phyloP scores from a whole-genome alignment of 2,113 vertebrate genomes.

The Tiliqua scincoides region DNA sequence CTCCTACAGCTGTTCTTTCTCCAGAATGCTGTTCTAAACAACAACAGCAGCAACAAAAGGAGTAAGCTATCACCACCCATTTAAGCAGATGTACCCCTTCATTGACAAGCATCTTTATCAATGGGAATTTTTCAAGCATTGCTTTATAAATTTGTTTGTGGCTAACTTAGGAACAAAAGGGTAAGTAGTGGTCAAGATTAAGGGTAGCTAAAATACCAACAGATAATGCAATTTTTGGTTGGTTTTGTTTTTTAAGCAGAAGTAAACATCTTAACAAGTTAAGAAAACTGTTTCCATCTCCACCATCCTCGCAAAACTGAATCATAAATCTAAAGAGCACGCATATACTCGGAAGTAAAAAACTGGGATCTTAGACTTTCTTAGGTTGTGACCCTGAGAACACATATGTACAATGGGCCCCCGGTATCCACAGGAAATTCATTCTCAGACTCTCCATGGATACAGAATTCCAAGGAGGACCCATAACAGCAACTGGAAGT shows the following conservation, averaged over 20 bases:
- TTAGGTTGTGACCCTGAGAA: background rate
- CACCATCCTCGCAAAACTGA: background rate
- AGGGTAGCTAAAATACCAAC: conserved; percentile 11
- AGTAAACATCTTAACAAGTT: conserved; percentile 35
- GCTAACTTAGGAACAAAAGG: conserved; percentile 28
- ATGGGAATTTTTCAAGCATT: conserved; percentile 44
- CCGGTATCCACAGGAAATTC: too few relatives aligned
- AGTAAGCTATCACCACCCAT: conserved; percentile 16
- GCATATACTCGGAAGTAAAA: background rate
- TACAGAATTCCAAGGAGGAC: too few relatives aligned
- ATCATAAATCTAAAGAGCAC: background rate
- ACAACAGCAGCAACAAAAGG: conserved; percentile 49
- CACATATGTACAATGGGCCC: too few relatives aligned
- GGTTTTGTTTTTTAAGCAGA: conserved; percentile 29
- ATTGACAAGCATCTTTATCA: conserved; percentile 16
- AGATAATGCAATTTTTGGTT: conserved; percentile 3
- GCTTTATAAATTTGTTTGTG: conserved; percentile 3
- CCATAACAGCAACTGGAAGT: too few relatives aligned
- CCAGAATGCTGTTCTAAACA: conserved; percentile 81
- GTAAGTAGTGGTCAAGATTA: conserved; percentile 19
- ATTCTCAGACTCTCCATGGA: too few relatives aligned
- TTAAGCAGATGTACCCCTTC: conserved; percentile 16
- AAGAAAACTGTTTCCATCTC: background rate
- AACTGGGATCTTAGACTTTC: background rate
- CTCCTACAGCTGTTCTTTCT: conserved; percentile 67